Percentiles rank a stretch among this genome's conserved stretches.
Conservation (phyloP, 1,140 invertebrate species). For the Drosophila paulistorum region DNA sequence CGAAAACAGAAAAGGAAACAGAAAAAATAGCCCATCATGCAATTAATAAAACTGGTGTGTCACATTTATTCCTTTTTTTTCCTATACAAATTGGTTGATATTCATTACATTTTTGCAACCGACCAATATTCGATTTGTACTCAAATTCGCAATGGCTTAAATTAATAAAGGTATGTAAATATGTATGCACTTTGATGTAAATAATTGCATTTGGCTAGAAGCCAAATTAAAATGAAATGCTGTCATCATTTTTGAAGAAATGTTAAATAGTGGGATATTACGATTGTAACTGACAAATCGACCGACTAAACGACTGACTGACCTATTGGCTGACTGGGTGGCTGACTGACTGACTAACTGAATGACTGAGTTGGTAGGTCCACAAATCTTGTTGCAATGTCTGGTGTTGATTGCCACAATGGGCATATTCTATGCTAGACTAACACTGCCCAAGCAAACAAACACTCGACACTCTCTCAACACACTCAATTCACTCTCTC, state of each 20-base stretch:
- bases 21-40: background rate
- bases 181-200: slow-evolving; percentile 39
- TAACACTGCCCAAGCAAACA: slow-evolving; percentile 30
- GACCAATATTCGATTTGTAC: background rate
- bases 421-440: slow-evolving; percentile 46
- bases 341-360: slow-evolving; percentile 48
- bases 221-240: slow-evolving; percentile 58
- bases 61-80: slow-evolving; percentile 15
- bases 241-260: slow-evolving; percentile 64
- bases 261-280: slow-evolving; percentile 51
- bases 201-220: slow-evolving; percentile 42
- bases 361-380: slow-evolving; percentile 43
- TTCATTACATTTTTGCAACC: slow-evolving; percentile 2
- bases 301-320: slow-evolving; percentile 31
- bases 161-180: slow-evolving; percentile 1
- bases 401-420: slow-evolving; percentile 77
- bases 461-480: slow-evolving; percentile 27
- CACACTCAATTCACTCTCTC: slow-evolving; percentile 4
- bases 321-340: slow-evolving; percentile 30
- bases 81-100: background rate
- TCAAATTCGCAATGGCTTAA: slow-evolving; percentile 36
- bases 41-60: slow-evolving; percentile 17
- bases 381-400: slow-evolving; percentile 75
- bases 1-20: background rate
- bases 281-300: slow-evolving; percentile 4